Conservation (phyloP, 2,888 invertebrate species). For the Drosophila heteroneura region DNA sequence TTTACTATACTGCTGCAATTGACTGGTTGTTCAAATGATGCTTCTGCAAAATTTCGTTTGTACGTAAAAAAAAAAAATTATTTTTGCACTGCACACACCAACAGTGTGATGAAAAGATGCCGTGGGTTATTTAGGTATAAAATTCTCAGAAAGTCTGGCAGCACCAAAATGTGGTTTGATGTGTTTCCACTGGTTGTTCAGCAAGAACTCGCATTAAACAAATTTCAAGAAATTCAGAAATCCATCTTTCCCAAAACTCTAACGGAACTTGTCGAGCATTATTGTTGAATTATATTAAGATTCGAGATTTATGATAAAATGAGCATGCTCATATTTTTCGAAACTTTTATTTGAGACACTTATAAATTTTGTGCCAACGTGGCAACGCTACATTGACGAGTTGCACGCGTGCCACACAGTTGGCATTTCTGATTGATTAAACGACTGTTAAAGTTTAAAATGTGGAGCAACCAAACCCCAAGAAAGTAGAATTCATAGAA, state of each 20-base stretch:
- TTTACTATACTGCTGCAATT: background rate
- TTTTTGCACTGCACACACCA: conserved; percentile 28
- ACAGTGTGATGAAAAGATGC: conserved; percentile 32
- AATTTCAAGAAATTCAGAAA: background rate
- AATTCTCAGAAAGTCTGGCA: conserved; percentile 6
- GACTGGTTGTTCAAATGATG: conserved; percentile 4
- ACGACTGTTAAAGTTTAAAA: background rate
- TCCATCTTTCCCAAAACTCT: background rate
- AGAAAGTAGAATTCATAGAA: background rate
- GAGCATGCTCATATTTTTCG: background rate
- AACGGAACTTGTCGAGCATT: background rate
- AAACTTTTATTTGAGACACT: background rate
- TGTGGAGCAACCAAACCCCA: background rate
- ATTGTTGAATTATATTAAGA: background rate
- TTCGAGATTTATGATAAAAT: background rate
- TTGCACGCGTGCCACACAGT: background rate
- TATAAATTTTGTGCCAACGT: background rate
- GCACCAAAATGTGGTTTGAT: background rate
- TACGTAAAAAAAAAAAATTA: conserved; percentile 31
- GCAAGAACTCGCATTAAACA: background rate
- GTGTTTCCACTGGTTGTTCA: background rate
- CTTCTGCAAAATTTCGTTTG: conserved; percentile 9
- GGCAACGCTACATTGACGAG: background rate
- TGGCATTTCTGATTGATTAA: background rate
- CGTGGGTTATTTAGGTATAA: conserved; percentile 13